A percentile compares a stretch with the other conserved stretches of the same genome.
phyloP scores from a whole-genome alignment of 92 coral and sea anemone species.

The Anthopleura xanthogrammica region DNA sequence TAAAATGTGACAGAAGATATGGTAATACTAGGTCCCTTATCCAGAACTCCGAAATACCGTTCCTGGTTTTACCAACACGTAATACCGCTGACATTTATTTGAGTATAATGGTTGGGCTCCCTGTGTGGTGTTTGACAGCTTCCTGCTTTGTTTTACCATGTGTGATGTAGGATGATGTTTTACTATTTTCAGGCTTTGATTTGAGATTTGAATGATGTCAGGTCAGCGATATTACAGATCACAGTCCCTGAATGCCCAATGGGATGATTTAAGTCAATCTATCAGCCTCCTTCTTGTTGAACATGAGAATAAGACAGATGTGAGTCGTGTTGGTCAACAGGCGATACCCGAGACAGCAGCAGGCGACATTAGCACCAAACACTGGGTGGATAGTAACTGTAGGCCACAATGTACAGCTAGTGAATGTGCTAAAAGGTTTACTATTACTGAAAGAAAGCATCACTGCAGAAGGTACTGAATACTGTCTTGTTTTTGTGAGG shows the following conservation, averaged over 20 bases:
- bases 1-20: no score
- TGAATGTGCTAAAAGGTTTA: conserved; percentile 67
- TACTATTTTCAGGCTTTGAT: not conserved
- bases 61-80: not conserved
- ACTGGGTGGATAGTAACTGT: conserved; percentile 63
- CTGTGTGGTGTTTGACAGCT: not conserved
- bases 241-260: conserved; percentile 73
- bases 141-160: not conserved
- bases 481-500: no score
- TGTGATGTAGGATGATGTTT: not conserved
- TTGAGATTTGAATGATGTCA: conserved; percentile 16
- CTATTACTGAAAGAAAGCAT: conserved; percentile 85
- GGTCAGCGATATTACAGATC: conserved; percentile 55
- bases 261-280: conserved; percentile 89
- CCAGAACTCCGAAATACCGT: not conserved
- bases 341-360: not conserved
- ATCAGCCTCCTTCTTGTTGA: conserved; percentile 56
- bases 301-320: conserved; percentile 47
- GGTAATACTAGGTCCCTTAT: not conserved
- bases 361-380: conserved; percentile 42
- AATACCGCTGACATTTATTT: conserved; percentile 14
- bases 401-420: conserved; percentile 59
- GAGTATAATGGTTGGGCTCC: not conserved
- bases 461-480: conserved; percentile 81
- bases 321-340: not conserved